Evolutionary conservation across 2,113 vertebrate genomes (phyloP), one percentile per base, ranked within the genome.

Genomic region (Probosciger aterrimus): DNA sequence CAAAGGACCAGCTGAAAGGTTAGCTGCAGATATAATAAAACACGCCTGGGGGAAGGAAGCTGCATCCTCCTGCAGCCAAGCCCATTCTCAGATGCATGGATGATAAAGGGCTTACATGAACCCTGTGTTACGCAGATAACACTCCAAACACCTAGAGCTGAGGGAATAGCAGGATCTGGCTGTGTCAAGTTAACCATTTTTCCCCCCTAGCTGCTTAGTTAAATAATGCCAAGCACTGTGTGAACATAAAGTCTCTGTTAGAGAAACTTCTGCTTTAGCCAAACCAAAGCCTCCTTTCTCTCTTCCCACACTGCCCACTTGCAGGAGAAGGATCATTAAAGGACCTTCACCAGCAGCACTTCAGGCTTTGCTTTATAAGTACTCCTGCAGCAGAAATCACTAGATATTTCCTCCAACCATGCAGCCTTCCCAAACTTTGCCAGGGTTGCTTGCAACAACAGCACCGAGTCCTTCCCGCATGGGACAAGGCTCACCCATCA

Each of bases 11-110:
- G 74, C 81, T 71, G 77, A 2, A 77, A 95, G 69, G 80, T 93
- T 84, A 76, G 93, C 9, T 95, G 96, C 94, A 95, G 95, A 87
- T 93, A 57, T 68, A 92, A 97, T 95, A 96, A 95, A 95, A 95
- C 89, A 96, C 30, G 83, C 86, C 89, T 89, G 64, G 77, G 83
- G 81, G 43, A 93, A 92, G 41, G 74, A 84, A 95, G 81, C 83
- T 87, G 81, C 80, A 89, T 89, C 69, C 73, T 93, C 60, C 89
- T 69, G 86, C 89, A 97, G 86, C 62, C 89, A 89, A 93, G 17
- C 75, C 77, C 86, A 47, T 86, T 92, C 87, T 77, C n/a, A 65
- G 85, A 86, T 28, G 76, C 35, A 16, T 1, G 3, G 87, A 57
- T 74, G 18, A 74, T 59, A 68, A 88, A 93, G 37, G 39, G 60